Evolutionary conservation across 2,113 vertebrate genomes (phyloP), one percentile per base, ranked within the genome.

Genomic region (Oncorhynchus masou): DNA sequence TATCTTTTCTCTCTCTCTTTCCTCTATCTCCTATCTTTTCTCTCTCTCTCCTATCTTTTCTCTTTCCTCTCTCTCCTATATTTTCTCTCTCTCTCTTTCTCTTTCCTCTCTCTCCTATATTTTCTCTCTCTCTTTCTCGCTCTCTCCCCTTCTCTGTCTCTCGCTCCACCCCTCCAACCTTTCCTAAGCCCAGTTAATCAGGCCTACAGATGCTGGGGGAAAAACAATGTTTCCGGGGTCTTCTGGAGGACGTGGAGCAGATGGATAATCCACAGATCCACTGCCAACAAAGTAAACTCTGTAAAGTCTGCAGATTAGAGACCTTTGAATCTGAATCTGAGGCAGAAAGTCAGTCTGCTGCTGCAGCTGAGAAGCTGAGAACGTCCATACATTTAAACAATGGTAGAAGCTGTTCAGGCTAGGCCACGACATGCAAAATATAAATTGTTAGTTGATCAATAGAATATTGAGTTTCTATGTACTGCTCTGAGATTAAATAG

Each of bases 281-380:
- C 79, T 79, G 82, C 81, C 80, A 84, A 80, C 72, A 78, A 79
- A 85, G 70, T 84, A 79, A 89, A 90, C 85, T 85, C 68, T 54
- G 16, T 19, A 62, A 76, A 70, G 62, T 54, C 59, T 76, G 68
- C 70, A 79, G 87, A 79, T 81, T 80, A 80, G 82, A 19, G 59
- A 83, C 82, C 67, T 74, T 75, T 48, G 77, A 90, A 88, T 79
- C 78, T 68, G 22, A 51, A 27, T 74, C 73, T 48, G 79, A 90
- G 87, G 76, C 77, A 57, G 22, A 51, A 27, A 15, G 65, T 70
- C 39, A 31, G 77, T 68, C 67, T 83, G 69, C 65, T 60, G 51
- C 15, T 54, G 4, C 16, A 54, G 51, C 51, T 54, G 15, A 51
- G 49, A 51, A 51, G 3, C 49, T 59, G 24, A 78, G 73, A 73